These are phyloP conservation scores for Abramis brama DNA, from an alignment of 2,113 vertebrate species.

Conservation along the genomic window DNA sequence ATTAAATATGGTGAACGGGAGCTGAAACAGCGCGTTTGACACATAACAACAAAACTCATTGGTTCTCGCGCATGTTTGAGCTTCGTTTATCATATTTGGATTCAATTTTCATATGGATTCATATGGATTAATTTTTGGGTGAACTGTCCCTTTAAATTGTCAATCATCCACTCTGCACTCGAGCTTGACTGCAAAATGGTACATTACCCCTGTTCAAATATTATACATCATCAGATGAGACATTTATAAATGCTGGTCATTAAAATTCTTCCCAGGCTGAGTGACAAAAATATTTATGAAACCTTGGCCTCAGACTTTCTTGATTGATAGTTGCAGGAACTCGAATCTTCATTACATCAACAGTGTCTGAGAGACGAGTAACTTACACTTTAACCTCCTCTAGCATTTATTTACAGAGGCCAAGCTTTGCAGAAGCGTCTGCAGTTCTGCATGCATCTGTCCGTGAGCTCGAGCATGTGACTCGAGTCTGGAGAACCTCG, in stretches of 20 bases:
- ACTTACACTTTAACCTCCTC: not conserved
- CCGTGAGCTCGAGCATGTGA: constrained; percentile 68
- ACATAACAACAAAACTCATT: not conserved
- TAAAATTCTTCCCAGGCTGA: not conserved
- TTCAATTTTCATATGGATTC: too few relatives aligned
- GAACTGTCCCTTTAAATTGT: too few relatives aligned
- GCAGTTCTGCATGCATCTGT: constrained; percentile 61
- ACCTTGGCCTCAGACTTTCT: not conserved
- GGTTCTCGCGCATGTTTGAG: not conserved
- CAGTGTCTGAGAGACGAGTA: not conserved
- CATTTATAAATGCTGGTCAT: not conserved
- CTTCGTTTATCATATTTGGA: not conserved
- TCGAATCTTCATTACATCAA: not conserved
- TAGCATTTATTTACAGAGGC: constrained; percentile 66
- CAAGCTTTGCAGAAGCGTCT: constrained; percentile 63
- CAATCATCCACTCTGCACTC: too few relatives aligned
- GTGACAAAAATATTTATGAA: not conserved
- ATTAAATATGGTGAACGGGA: not conserved
- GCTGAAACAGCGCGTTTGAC: not conserved
- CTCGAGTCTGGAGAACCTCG: constrained; percentile 40
- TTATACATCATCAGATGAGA: not conserved
- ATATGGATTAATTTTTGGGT: too few relatives aligned
- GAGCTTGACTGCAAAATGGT: not conserved
- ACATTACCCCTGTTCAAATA: not conserved
- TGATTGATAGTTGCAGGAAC: not conserved